Evolutionary conservation across 2,113 vertebrate genomes (phyloP), one percentile per base, ranked within the genome.

Genomic region (Pachypanchax playfairii): DNA sequence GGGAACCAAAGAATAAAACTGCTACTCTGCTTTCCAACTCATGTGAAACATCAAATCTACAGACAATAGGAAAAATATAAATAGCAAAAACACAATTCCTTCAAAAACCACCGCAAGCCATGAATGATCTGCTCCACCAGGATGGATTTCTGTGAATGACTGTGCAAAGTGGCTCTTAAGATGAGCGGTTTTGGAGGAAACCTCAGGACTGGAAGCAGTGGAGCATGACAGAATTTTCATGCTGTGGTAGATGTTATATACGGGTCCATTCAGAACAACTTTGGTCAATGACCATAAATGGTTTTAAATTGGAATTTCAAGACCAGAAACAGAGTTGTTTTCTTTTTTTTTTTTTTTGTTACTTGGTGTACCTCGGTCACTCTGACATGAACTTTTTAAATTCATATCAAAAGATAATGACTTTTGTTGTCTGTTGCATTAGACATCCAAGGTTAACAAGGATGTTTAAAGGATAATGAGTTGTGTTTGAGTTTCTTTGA

Each of bases 181-280:
- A 82, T 69, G 54, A 87, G 48, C 6, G 59, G 35, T 68, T 84
- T 68, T 10, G 17, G 55, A 48, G n/a, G 51, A 86, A 86, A 84
- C 78, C 80, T 79, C 79, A 66, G 74, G n/a, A 21, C 29, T 80
- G 75, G 64, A 78, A 76, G 73, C 75, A 70, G 56, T 49, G 58
- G 71, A 65, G 66, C 49, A 15, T 68, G 35, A 84, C 57, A 61
- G 64, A 66, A 54, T 75, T 83, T 67, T 71, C 52, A 75, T 62
- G 68, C 73, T 68, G 65, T 3, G 57, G 68, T 57, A 10, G 50
- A 71, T 48, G 51, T 54, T 60, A 51, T 70, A 66, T 50, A 22
- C 38, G 49, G 0, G 1, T 43, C 24, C 9, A 1, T 39, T 56
- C 31, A 52, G 52, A 58, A 46, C 66, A 64, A n/a, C 55, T 79